phyloP scores from a whole-genome alignment of 1,140 invertebrate genomes.

The Chelonus insularis region DNA sequence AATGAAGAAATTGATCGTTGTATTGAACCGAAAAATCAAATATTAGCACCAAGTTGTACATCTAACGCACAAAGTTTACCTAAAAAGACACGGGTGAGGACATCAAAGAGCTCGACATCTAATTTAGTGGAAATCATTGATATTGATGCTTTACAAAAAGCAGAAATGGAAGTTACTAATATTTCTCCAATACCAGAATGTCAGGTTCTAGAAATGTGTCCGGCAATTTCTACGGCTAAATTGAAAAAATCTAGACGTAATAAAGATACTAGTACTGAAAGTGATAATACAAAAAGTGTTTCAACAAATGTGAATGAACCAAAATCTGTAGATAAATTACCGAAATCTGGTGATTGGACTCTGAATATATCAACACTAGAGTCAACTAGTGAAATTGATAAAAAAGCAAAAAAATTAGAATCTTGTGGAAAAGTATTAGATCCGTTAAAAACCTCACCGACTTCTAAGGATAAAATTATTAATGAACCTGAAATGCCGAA shows the following conservation, averaged over 20 bases:
- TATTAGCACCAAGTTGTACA: constrained; percentile 12
- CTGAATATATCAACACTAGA: no score
- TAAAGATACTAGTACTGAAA: constrained; percentile 23
- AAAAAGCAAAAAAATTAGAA: no score
- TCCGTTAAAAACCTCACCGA: no score
- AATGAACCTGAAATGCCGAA: no score
- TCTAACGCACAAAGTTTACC: constrained; percentile 31
- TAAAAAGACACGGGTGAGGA: constrained; percentile 33
- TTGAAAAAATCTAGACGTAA: constrained; percentile 34
- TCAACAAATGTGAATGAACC: neutral
- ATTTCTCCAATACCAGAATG: constrained; percentile 34
- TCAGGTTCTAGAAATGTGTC: constrained; percentile 36
- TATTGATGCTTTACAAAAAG: constrained; percentile 47
- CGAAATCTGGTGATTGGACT: no score
- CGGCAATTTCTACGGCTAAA: constrained; percentile 19
- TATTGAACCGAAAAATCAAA: constrained; percentile 14
- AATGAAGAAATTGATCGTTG: constrained; percentile 30
- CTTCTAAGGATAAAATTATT: no score
- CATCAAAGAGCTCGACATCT: constrained; percentile 3
- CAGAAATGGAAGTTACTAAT: constrained; percentile 33
- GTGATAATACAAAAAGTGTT: neutral
- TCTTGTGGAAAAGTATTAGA: no score
- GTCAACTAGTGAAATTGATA: no score
- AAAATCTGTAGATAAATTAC: neutral
- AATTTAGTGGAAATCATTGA: constrained; percentile 51